A percentile compares a stretch with the other conserved stretches of the same genome.
Conservation (phyloP, 2,888 invertebrate species). For the Saturnia japonica region DNA sequence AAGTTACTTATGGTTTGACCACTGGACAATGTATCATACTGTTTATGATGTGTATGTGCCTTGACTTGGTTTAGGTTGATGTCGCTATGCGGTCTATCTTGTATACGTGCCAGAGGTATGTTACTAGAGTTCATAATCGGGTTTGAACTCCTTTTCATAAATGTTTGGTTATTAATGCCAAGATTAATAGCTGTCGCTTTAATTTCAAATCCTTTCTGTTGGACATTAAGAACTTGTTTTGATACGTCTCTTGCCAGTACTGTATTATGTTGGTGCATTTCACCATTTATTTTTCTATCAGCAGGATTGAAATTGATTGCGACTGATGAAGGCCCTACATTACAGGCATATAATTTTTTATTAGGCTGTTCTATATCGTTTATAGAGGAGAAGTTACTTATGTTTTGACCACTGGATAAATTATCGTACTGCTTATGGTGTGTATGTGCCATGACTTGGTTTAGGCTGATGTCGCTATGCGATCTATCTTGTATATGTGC, state of each 20-base stretch:
- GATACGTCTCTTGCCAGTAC: too few relatives aligned
- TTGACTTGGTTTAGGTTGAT: slow-evolving; percentile 56
- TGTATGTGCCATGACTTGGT: slow-evolving; percentile 62
- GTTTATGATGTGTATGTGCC: slow-evolving; percentile 67
- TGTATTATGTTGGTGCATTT: too few relatives aligned
- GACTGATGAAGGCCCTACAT: slow-evolving; percentile 48
- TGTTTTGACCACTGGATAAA: slow-evolving; percentile 51
- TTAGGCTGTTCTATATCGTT: slow-evolving; percentile 73
- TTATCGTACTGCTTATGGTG: slow-evolving; percentile 69
- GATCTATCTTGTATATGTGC: slow-evolving; percentile 60
- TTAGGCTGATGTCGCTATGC: slow-evolving; percentile 52
- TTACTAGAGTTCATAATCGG: slow-evolving; percentile 42
- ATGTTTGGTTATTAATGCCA: slow-evolving; percentile 62
- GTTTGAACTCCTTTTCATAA: slow-evolving; percentile 56
- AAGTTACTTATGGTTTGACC: slow-evolving; percentile 60
- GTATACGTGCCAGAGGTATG: slow-evolving; percentile 62
- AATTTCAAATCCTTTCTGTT: slow-evolving; percentile 65
- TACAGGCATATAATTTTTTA: slow-evolving; percentile 68
- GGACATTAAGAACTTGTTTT: slow-evolving; percentile 50
- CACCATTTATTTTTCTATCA: too few relatives aligned
- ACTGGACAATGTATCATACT: slow-evolving; percentile 59
- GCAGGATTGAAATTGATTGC: slow-evolving; percentile 71
- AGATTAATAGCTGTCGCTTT: slow-evolving; percentile 73
- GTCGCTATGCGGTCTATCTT: slow-evolving; percentile 55
- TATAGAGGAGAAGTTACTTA: slow-evolving; percentile 66